Conservation (phyloP, 2,888 invertebrate genomes). For the Synanthedon myopaeformis region DNA sequence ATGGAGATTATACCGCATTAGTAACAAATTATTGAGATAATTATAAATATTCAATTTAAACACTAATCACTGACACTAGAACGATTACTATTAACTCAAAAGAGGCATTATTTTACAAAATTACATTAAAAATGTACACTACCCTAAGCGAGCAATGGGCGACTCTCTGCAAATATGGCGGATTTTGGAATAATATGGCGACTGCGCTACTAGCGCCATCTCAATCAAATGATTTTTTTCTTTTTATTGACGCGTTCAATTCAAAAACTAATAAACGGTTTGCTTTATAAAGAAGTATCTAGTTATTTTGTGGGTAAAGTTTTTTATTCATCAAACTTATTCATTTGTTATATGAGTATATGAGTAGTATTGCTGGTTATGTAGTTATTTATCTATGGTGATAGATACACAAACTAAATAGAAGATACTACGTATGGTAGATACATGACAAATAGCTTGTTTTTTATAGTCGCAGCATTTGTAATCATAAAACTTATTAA, state of each 20-base stretch:
- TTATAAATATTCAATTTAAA: constrained; percentile 29
- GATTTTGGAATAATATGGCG: constrained; percentile 56
- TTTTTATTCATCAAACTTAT: too few species aligned
- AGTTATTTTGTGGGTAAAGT: too few species aligned
- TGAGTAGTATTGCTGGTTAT: too few species aligned
- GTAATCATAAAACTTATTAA: too few species aligned
- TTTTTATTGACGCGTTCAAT: constrained; percentile 12
- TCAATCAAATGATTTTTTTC: constrained; percentile 16
- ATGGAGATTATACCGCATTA: constrained; percentile 46
- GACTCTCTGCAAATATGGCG: constrained; percentile 66
- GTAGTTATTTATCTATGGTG: too few species aligned
- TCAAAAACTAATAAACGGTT: constrained; percentile 3
- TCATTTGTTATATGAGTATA: too few species aligned
- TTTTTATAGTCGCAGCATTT: too few species aligned
- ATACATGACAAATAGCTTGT: too few species aligned
- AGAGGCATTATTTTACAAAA: constrained; percentile 52
- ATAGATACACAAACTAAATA: too few species aligned
- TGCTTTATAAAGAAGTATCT: too few species aligned
- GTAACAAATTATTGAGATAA: constrained; percentile 26
- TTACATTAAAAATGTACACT: constrained; percentile 47
- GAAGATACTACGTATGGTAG: too few species aligned
- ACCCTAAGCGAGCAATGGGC: constrained; percentile 51
- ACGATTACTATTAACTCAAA: constrained; percentile 46
- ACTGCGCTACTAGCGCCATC: constrained; percentile 37
- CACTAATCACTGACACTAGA: constrained; percentile 54